These are phyloP conservation scores for Pachypanchax playfairii DNA, from an alignment of 2,113 vertebrate genomes.

Conservation along the genomic window DNA sequence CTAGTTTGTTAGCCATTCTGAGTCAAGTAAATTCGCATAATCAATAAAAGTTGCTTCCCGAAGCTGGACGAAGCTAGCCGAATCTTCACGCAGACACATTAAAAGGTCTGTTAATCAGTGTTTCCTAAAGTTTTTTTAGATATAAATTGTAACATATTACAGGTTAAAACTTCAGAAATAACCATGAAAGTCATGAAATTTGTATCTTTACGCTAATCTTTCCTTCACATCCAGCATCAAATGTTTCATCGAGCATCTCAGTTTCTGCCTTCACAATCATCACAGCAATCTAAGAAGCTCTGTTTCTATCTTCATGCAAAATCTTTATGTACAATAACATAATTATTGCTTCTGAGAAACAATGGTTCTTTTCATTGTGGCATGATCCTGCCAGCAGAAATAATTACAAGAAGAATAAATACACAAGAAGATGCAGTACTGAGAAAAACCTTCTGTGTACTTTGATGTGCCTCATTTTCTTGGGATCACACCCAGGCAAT, in stretches of 20 bases:
- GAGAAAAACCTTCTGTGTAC: slow-evolving; percentile 1
- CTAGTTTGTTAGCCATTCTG: no score
- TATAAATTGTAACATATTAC: no score
- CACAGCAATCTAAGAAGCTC: background rate
- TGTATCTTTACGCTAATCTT: no score
- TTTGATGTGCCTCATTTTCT: slow-evolving; percentile 21
- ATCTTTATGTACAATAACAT: slow-evolving; percentile 33
- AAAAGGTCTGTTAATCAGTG: no score
- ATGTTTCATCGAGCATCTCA: background rate
- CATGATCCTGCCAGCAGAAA: slow-evolving; percentile 15
- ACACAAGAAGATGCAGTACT: background rate
- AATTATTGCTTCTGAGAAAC: slow-evolving; percentile 25
- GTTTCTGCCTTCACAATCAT: background rate
- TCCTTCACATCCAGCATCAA: background rate
- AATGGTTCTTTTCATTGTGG: slow-evolving; percentile 14
- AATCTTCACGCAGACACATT: no score
- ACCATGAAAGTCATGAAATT: no score
- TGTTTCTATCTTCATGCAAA: background rate
- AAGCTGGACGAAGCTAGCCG: no score
- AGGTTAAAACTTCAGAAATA: no score
- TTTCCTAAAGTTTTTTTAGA: no score
- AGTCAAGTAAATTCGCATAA: no score
- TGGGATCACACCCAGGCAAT: background rate
- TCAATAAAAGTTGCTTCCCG: no score
- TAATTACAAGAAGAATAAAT: no score